Conservation (phyloP, 2,113 vertebrate genomes). For the Periophthalmus modestus region DNA sequence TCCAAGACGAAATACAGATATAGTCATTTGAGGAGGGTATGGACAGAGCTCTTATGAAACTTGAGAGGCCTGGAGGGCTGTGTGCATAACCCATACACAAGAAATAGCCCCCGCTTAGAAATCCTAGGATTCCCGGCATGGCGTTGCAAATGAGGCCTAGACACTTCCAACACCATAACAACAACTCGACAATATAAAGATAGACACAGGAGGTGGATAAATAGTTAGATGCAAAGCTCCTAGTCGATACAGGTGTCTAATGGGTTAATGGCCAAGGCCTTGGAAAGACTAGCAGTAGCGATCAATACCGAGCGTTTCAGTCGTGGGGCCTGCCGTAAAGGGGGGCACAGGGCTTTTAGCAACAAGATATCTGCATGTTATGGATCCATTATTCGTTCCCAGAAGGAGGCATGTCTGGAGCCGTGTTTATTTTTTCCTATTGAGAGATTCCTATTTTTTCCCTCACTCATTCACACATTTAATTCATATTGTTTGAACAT, state of each 20-base stretch:
- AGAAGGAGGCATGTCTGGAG: conserved; percentile 36
- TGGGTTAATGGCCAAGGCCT: conserved; percentile 62
- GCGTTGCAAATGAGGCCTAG: conserved; percentile 6
- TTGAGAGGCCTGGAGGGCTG: conserved; percentile 26
- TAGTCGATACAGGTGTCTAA: conserved; percentile 51
- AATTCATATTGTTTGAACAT: background rate
- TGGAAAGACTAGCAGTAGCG: conserved; percentile 28
- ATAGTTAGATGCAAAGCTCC: conserved; percentile 14
- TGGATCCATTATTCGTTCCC: conserved; percentile 65
- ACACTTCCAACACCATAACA: background rate
- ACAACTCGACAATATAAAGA: conserved; percentile 1
- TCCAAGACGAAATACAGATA: conserved; percentile 15
- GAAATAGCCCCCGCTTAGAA: conserved; percentile 68
- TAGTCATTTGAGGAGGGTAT: conserved; percentile 2
- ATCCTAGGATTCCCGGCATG: conserved; percentile 52
- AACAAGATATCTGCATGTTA: conserved; percentile 60
- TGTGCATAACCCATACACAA: conserved; percentile 57
- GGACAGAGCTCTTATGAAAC: conserved; percentile 37
- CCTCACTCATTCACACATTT: background rate
- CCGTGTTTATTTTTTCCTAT: conserved; percentile 16
- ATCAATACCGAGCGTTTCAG: conserved; percentile 61
- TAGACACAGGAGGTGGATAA: background rate
- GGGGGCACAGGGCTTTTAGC: conserved; percentile 59
- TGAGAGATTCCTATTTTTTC: background rate
- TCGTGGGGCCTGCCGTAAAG: conserved; percentile 32